phyloP scores from a whole-genome alignment of 2,113 vertebrate genomes.

The Neogobius melanostomus region DNA sequence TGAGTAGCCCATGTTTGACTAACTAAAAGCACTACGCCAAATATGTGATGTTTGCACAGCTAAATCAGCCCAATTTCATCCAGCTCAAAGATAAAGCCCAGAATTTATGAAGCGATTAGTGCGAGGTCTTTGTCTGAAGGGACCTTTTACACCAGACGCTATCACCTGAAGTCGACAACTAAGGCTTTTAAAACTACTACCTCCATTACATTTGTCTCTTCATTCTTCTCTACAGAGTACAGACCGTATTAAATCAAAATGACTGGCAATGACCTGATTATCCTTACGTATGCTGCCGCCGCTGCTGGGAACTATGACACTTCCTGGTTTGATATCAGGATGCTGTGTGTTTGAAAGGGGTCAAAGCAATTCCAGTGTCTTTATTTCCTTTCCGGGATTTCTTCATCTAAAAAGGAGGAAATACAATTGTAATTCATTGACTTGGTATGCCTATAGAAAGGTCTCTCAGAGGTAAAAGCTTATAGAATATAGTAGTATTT shows the following conservation, averaged over 20 bases:
- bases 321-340: constrained; percentile 37
- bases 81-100: constrained; percentile 14
- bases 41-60: constrained; percentile 31
- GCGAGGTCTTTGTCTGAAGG: constrained; percentile 2
- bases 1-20: constrained; percentile 30
- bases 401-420: too few species aligned
- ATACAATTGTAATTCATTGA: too few species aligned
- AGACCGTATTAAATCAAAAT: constrained; percentile 27
- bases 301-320: constrained; percentile 20
- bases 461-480: too few species aligned
- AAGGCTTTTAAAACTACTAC: constrained; percentile 1
- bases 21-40: constrained; percentile 39
- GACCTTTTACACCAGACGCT: constrained; percentile 4
- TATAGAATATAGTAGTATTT: too few species aligned
- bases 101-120: constrained; percentile 11
- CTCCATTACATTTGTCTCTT: constrained; percentile 2
- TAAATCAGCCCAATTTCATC: constrained; percentile 20
- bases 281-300: constrained; percentile 7
- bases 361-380: too few species aligned
- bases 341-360: constrained; percentile 11
- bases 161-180: background rate
- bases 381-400: too few species aligned
- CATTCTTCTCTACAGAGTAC: constrained; percentile 5
- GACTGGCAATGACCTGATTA: constrained; percentile 43
- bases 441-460: too few species aligned